These are phyloP conservation scores for Gonioctena quinquepunctata DNA, from an alignment of 1,140 invertebrate species.

Conservation along the genomic window DNA sequence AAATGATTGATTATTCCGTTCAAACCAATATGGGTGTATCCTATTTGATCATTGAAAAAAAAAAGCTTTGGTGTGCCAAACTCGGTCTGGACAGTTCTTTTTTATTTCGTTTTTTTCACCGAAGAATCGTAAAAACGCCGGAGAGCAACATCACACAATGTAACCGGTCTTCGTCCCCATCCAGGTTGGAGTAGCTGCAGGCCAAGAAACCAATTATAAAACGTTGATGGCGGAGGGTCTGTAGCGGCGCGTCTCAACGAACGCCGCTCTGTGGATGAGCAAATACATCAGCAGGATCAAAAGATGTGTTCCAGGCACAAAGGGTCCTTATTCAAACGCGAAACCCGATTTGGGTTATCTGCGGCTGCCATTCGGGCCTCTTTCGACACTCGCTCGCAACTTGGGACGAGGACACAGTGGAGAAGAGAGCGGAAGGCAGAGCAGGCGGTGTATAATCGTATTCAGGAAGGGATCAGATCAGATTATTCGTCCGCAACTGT, in stretches of 20 bases:
- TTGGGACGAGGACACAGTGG: no score
- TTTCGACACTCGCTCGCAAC: no score
- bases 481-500: no score
- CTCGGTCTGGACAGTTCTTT: no score
- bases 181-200: slow-evolving; percentile 20
- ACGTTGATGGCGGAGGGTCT: slow-evolving; percentile 34
- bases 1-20: no score
- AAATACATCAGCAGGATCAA: slow-evolving; percentile 49
- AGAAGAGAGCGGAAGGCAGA: no score
- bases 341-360: slow-evolving; percentile 47
- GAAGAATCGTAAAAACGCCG: background rate
- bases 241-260: slow-evolving; percentile 25
- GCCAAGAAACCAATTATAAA: slow-evolving; percentile 48
- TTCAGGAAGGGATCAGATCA: no score
- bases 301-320: slow-evolving; percentile 42
- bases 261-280: slow-evolving; percentile 36
- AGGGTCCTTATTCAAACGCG: slow-evolving; percentile 47
- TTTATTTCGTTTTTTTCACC: background rate
- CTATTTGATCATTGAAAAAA: no score
- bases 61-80: no score
- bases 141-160: background rate
- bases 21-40: no score
- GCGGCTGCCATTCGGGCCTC: slow-evolving; percentile 28
- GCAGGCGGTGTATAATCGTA: no score
- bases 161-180: background rate